A percentile compares a stretch with the other conserved stretches of the same genome.
phyloP scores from a whole-genome alignment of 2,888 invertebrate species.

The Selenia dentaria region DNA sequence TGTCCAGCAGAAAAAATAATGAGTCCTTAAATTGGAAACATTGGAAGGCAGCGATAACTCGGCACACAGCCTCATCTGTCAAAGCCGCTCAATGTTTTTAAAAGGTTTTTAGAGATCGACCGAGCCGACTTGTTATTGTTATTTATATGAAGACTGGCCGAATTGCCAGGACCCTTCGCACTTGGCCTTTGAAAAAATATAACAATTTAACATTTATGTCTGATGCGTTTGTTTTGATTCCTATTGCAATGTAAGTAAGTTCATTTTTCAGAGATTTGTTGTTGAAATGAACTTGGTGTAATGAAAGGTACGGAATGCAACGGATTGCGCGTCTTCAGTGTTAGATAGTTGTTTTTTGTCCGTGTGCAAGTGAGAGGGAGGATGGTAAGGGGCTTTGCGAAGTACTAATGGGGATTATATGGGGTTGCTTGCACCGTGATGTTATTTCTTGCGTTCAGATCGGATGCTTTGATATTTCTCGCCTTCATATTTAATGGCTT shows the following conservation, averaged over 20 bases:
- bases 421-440: constrained; percentile 61
- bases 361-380: constrained; percentile 63
- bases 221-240: constrained; percentile 39
- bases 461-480: constrained; percentile 45
- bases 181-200: constrained; percentile 43
- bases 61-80: constrained; percentile 67
- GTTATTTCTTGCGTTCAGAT: constrained; percentile 51
- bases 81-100: constrained; percentile 73
- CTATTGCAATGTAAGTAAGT: constrained; percentile 45
- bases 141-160: constrained; percentile 76
- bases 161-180: constrained; percentile 48
- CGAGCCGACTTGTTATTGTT: constrained; percentile 75
- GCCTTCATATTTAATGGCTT: constrained; percentile 36
- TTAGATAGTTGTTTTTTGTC: constrained; percentile 80
- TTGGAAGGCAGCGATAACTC: constrained; percentile 49
- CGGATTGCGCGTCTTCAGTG: constrained; percentile 71
- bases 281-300: constrained; percentile 42
- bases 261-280: constrained; percentile 35
- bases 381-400: constrained; percentile 64
- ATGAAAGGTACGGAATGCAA: constrained; percentile 74
- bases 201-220: constrained; percentile 13
- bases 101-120: constrained; percentile 65
- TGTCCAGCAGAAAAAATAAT: constrained; percentile 15
- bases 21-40: constrained; percentile 13
- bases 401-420: constrained; percentile 79